Base-by-base conservation (phyloP, 2,888 invertebrate genomes). In the Apoda limacodes region DNA sequence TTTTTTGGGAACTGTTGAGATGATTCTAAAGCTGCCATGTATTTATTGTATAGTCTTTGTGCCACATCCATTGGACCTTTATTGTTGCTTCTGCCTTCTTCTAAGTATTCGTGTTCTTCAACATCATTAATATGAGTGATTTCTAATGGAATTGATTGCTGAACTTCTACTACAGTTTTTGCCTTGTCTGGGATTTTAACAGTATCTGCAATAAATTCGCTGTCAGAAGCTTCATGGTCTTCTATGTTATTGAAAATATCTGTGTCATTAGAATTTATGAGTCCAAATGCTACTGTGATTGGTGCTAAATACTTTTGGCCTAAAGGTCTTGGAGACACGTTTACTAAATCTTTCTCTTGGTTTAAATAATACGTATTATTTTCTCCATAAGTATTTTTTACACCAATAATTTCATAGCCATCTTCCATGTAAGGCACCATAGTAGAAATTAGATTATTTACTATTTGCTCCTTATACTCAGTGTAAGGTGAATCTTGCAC, bases 121-220 rank as follows among this genome's bases (percentile, higher is more conserved):
- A 80, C 68, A 17, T 72, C 75, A 38, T 80, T 78, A 17, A 78
- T 76, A 33, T 80, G 76, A 13, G 71, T 80, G 20, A 75, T 74
- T 27, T 82, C 83, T 34, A 82, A 59, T 1, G 85, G 85, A 10
- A 88, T 65, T 1, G 88, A 88, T 55, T 87, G 76, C 47, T 88
- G 87, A 3, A 89, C 62, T 64, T 88, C 87, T 1, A 88, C 86
- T 19, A 78, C 59, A 1, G 85, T 85, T 45, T 70, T 83, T 28
- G 70, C 71, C 34, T 60, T 68, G 9, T 60, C 48, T 5, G 82
- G 80, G 36, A 50, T 62, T 35, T 61, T 50, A 6, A 80, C 65
- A 25, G 70, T 68, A 22, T 71, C 54, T 17, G 65, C 40, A 31
- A 76, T 42, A 3, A 70, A 39, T 52, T 82, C 80, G 38, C 71